A percentile compares a stretch with the other conserved stretches of the same genome.
These are phyloP conservation scores for Mus pahari DNA, from an alignment of 2,113 vertebrate species.

Conservation along the genomic window DNA sequence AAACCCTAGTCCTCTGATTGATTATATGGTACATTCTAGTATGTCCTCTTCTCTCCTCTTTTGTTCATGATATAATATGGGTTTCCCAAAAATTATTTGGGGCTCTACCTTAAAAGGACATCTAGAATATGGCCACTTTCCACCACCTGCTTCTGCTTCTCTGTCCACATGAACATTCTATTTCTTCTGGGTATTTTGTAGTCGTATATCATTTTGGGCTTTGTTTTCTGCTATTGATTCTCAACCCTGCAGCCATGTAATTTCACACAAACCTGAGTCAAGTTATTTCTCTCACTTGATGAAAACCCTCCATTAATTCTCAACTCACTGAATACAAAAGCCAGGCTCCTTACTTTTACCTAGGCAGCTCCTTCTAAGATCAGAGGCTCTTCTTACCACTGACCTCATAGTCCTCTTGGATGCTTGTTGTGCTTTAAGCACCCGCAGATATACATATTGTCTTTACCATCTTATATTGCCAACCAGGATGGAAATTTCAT, in stretches of 20 bases:
- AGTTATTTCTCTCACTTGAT: not conserved
- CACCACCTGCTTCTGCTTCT: not conserved
- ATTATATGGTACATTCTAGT: not conserved
- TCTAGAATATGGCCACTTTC: not conserved
- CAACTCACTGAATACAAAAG: not conserved
- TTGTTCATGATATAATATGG: not conserved
- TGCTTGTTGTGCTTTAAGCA: not conserved
- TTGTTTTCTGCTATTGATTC: not conserved
- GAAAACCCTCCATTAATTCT: not conserved
- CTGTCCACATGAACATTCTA: not conserved
- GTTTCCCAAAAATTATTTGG: not conserved
- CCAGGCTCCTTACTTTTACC: not conserved
- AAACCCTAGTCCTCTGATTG: no score
- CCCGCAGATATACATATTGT: not conserved
- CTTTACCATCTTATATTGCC: not conserved
- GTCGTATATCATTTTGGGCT: not conserved
- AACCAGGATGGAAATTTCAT: not conserved
- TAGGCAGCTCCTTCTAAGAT: fast-evolving
- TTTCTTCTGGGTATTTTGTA: not conserved
- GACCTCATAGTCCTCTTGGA: not conserved
- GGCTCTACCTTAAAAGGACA: not conserved
- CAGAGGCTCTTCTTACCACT: not conserved
- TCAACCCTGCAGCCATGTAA: not conserved
- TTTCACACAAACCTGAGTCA: not conserved
- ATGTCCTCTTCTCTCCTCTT: not conserved